Percentiles rank a stretch among this genome's conserved stretches.
Conservation (phyloP, 2,797 vertebrate species). For the Mormyrops boulengeri region DNA sequence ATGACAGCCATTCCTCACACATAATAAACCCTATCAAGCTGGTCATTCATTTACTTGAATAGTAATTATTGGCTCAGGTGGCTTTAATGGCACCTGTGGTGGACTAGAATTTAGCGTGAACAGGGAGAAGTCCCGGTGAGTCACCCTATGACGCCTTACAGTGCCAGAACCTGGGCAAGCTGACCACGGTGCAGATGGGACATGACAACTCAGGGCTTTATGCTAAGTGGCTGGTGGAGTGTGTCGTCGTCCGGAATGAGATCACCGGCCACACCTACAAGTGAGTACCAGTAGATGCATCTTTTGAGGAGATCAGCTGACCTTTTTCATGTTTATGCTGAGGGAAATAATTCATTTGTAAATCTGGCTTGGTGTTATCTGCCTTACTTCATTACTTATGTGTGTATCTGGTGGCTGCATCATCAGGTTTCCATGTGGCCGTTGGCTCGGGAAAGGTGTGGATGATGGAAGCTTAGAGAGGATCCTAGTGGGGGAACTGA, state of each 20-base stretch:
- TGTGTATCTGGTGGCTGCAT: not conserved
- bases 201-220: constrained; percentile 97
- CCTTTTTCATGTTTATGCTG: not conserved
- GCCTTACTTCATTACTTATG: not conserved
- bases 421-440: constrained; percentile 88
- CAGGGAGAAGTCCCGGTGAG: not conserved
- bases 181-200: constrained; percentile 97
- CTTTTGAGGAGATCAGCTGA: not conserved
- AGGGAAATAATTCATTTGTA: not conserved
- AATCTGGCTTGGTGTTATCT: not conserved
- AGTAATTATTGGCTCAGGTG: not conserved
- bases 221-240: constrained; percentile 97
- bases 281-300: constrained; percentile 61
- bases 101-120: not conserved
- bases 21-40: not conserved
- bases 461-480: constrained; percentile 96
- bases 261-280: constrained; percentile 97
- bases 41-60: not conserved
- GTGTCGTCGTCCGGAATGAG: constrained; percentile 91
- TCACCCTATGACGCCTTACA: constrained; percentile 37
- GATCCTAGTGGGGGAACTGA: constrained; percentile 89
- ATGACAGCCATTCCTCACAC: not conserved
- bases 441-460: constrained; percentile 95
- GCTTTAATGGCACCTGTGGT: not conserved
- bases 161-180: constrained; percentile 97